Base-by-base conservation (phyloP, 2,797 vertebrate genomes). In the Lophotriccus pileatus region DNA sequence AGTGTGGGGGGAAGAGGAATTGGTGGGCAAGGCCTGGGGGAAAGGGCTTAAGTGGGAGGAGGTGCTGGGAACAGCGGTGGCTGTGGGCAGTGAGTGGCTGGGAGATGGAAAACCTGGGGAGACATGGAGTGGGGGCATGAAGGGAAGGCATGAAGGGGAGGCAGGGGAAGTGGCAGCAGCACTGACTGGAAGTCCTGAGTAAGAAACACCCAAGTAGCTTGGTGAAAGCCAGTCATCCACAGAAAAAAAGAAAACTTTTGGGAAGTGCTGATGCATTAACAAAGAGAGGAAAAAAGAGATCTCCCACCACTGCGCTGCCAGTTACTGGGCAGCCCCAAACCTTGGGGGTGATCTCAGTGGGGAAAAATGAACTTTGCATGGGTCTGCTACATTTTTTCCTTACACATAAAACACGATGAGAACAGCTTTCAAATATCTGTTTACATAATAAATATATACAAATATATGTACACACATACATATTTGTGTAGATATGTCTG, bases 181-280 rank as follows among this genome's bases (percentile, higher is more conserved):
- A 1, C 81, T 94, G 91, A 89, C 86, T 93, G 90, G 91, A 95
- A 97, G 87, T 62, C 21, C 69, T 86, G 87, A 91, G 86, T 69
- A 78, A 91, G 83, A 94, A 93, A 63, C 53, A 79, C 36, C 17
- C 27, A 0, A 69, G 73, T 24, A 59, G 37, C 60, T 76, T 72
- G 34, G 46, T 80, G 74, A 44, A 67, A 90, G 62, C 12, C 32
- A 30, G 50, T 94, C 58, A 24, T 62, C 76, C 76, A 86, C 19
- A 3, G 76, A 12, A 63, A 25, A 84, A 79, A 59, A 62, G 19
- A 41, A 41, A 67, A 85, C 73, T 96, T 95, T 75, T 91, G 93
- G 87, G 95, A 96, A 95, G 84, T 1, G 20, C 73, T 78, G 86
- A 84, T 87, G 81, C 43, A 56, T 24, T n/a, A 43, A 28, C 10